Evolutionary conservation across 37 sponge, comb jelly and placozoan genomes (phyloP).

Genomic region (Petrosia ficiformis): DNA sequence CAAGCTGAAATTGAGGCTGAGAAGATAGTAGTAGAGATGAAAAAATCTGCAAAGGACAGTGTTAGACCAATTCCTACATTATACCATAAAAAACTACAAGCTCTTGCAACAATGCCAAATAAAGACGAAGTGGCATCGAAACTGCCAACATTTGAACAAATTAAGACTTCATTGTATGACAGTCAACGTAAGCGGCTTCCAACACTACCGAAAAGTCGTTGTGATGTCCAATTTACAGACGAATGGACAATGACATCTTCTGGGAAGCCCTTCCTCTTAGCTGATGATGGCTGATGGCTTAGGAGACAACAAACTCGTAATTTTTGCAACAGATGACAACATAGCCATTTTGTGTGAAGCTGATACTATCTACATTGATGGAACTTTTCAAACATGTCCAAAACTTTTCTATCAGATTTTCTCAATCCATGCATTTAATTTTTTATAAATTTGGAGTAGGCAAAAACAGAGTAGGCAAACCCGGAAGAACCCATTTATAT

Average conservation of each 20-base stretch:
- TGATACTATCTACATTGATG: slow-evolving; percentile 9
- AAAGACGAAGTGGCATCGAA: background rate
- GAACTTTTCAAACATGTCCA: slow-evolving; percentile 10
- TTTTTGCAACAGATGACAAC: slow-evolving; percentile 12
- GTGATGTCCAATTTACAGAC: slow-evolving; percentile 10
- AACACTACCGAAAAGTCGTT: background rate
- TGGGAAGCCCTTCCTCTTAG: slow-evolving; percentile 2
- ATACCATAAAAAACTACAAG: too few species aligned
- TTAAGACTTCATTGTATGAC: background rate
- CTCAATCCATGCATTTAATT: too few species aligned
- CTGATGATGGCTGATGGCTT: slow-evolving; percentile 3
- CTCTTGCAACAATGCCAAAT: too few species aligned
- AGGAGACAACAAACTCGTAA: slow-evolving; percentile 4
- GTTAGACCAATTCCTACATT: too few species aligned
- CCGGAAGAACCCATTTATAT: too few species aligned
- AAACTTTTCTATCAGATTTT: slow-evolving; percentile 16
- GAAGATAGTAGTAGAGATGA: too few species aligned
- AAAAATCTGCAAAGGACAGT: too few species aligned
- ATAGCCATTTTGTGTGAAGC: slow-evolving; percentile 8
- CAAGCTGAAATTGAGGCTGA: too few species aligned
- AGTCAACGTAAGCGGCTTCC: too few species aligned
- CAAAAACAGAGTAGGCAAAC: too few species aligned
- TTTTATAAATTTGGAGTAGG: too few species aligned
- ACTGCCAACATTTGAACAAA: background rate
- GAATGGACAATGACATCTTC: slow-evolving; percentile 14